Evolutionary conservation across 1,140 invertebrate genomes (phyloP), one percentile per base, ranked within the genome.

Genomic region (Eueides isabella): DNA sequence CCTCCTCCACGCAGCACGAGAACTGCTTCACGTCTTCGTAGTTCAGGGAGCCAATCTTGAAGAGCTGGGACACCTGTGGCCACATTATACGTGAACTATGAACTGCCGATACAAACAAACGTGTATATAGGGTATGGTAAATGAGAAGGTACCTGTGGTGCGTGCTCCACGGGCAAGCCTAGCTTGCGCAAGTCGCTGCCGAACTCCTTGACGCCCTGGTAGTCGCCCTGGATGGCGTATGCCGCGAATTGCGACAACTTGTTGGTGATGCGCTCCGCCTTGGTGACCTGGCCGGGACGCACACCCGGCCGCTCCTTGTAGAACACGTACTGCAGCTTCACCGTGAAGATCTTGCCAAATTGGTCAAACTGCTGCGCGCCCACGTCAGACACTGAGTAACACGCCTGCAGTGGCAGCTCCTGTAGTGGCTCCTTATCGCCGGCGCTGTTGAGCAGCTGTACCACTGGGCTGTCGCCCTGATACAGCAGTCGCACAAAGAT

Each of bases 251-350:
- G 97, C 61, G 98, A 98, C 74, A 99, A 92, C 92, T 98, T 98
- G 77, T 96, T 98, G 0, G 97, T 98, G 62, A 98, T 95, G 69
- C 97, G 94, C 93, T 98, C 97, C 7, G 98, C 97, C 90, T 98
- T 98, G 19, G 97, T 97, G 41, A 99, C 98, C 90, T 99, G 98
- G 12, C 99, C 99, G 0, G 98, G 97, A 90, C 93, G 94, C 14
- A 99, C 98, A 4, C 99, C 99, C 0, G 99, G 98, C 30, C 98
- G 94, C 90, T 99, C 99, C 89, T 99, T 99, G 92, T 99, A 99
- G 91, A 99, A 99, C 33, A 99, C 97, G 86, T 99, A 99, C 87
- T 99, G 98, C 55, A 99, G 93, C 93, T 99, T 99, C 16, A 99
- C 95, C 0, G 99, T 99, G 92, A 99, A 99, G 81, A 99, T 99